phyloP scores from a whole-genome alignment of 2,113 vertebrate genomes.

The Narcine bancroftii region DNA sequence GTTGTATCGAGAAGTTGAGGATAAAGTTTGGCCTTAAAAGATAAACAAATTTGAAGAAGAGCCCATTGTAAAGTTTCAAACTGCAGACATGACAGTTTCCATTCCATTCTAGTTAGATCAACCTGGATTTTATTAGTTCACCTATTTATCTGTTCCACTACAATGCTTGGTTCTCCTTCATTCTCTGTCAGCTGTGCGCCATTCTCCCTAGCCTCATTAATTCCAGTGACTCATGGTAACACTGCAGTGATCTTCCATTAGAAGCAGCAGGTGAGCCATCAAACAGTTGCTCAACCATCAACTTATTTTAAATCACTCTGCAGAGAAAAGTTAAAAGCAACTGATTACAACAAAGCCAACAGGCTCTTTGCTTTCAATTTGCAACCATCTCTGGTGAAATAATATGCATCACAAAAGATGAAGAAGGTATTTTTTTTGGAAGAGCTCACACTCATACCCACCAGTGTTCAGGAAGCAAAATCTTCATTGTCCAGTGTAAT shows the following conservation, averaged over 20 bases:
- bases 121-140: not conserved
- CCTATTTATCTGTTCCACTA: not conserved
- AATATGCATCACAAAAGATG: not conserved
- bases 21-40: not conserved
- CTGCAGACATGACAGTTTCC: not conserved
- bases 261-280: not conserved
- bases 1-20: not conserved
- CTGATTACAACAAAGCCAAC: constrained; percentile 10
- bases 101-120: not conserved
- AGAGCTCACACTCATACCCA: not conserved
- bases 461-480: not conserved
- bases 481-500: too few relatives aligned
- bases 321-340: constrained; percentile 5
- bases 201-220: not conserved
- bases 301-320: constrained; percentile 16
- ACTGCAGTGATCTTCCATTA: not conserved
- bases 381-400: not conserved
- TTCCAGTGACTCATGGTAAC: not conserved
- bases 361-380: not conserved
- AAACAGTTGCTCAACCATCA: not conserved
- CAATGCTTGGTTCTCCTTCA: not conserved
- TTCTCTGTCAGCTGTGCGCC: not conserved
- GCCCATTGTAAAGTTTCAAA: not conserved
- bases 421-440: not conserved
- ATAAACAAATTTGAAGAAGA: not conserved